These are phyloP conservation scores for Neoniphon sammara DNA, from an alignment of 2,797 vertebrate genomes.

Conservation along the genomic window DNA sequence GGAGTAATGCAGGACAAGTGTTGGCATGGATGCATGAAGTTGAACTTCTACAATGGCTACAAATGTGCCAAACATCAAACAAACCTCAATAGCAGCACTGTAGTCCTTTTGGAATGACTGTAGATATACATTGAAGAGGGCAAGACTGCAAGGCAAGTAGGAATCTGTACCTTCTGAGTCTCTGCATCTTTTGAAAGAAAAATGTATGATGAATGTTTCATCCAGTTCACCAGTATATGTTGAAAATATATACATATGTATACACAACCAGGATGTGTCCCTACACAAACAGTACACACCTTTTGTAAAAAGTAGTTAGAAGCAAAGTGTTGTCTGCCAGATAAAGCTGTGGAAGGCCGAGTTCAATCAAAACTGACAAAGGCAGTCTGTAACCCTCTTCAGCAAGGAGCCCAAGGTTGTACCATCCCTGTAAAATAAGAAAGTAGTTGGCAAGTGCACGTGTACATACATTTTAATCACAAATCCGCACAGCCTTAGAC, in stretches of 20 bases:
- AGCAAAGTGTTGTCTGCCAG: slow-evolving; percentile 71
- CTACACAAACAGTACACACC: slow-evolving; percentile 58
- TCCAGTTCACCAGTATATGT: not conserved
- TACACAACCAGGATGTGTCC: not conserved
- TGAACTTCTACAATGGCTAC: not conserved
- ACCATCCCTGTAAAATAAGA: slow-evolving; percentile 81
- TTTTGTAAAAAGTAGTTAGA: slow-evolving; percentile 77
- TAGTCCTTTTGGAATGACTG: slow-evolving; percentile 75
- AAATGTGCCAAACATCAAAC: slow-evolving; percentile 28
- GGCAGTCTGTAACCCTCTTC: slow-evolving; percentile 81
- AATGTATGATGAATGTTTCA: not conserved
- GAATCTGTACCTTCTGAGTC: slow-evolving; percentile 80
- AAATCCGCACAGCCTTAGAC: slow-evolving; percentile 4
- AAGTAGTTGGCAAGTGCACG: not conserved
- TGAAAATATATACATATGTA: not conserved
- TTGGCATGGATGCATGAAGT: not conserved
- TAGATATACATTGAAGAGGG: slow-evolving; percentile 78
- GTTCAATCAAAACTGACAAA: slow-evolving; percentile 70
- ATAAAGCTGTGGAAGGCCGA: slow-evolving; percentile 78
- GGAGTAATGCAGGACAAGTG: not conserved
- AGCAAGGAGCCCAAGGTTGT: slow-evolving; percentile 83
- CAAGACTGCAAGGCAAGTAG: slow-evolving; percentile 86
- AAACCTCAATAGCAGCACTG: slow-evolving; percentile 73
- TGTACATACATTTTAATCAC: not conserved
- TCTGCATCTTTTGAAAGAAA: slow-evolving; percentile 78